Conservation (phyloP, 2,797 vertebrate genomes). For the Gymnodraco acuticeps region DNA sequence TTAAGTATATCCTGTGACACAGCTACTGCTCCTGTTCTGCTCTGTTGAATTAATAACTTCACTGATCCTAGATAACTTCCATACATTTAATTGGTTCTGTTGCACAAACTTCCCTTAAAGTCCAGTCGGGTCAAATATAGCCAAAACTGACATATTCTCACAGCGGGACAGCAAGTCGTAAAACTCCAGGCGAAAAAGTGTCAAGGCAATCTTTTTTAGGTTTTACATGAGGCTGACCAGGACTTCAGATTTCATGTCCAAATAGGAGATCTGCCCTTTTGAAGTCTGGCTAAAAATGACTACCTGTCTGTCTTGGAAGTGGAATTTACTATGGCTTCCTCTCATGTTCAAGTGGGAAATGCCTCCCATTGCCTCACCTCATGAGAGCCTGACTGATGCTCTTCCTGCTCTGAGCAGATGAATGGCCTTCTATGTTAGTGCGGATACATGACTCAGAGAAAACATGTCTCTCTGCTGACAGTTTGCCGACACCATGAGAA, state of each 20-base stretch:
- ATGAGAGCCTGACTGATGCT: constrained; percentile 75
- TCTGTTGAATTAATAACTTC: constrained; percentile 69
- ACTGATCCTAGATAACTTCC: constrained; percentile 27
- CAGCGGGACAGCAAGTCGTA: not conserved
- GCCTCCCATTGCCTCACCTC: constrained; percentile 36
- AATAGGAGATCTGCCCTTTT: constrained; percentile 34
- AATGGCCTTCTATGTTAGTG: constrained; percentile 44
- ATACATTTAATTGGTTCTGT: constrained; percentile 38
- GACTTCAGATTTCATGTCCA: constrained; percentile 8
- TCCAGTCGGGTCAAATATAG: constrained; percentile 20
- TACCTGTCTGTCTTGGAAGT: constrained; percentile 32
- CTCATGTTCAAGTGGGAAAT: constrained; percentile 62
- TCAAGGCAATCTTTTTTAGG: constrained; percentile 12
- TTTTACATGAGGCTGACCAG: not conserved
- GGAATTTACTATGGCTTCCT: constrained; percentile 44
- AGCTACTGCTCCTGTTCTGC: constrained; percentile 50
- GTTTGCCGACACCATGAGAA: constrained; percentile 5
- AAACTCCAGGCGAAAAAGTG: constrained; percentile 4
- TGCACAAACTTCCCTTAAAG: constrained; percentile 38
- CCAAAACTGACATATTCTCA: constrained; percentile 10
- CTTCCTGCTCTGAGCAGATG: constrained; percentile 45
- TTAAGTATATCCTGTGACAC: constrained; percentile 40
- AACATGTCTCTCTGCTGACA: constrained; percentile 43
- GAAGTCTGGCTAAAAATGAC: constrained; percentile 38
- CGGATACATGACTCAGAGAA: constrained; percentile 39